phyloP scores from a whole-genome alignment of 2,113 vertebrate species.

The Serilophus lunatus region DNA sequence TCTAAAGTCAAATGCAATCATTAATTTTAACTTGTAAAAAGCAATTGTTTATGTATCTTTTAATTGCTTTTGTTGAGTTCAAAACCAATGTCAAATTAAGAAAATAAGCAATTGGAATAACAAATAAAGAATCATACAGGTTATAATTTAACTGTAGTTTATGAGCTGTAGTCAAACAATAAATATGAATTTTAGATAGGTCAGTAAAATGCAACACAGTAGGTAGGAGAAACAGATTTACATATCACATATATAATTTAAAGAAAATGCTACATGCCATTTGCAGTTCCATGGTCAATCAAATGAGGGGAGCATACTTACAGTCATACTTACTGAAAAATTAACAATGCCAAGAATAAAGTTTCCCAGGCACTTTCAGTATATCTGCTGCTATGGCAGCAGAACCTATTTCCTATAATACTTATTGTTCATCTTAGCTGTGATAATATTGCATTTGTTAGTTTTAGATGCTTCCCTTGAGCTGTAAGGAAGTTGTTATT shows the following conservation, averaged over 20 bases:
- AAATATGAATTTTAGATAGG: neutral
- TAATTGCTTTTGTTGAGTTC: neutral
- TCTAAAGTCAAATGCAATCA: neutral
- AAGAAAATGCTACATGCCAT: neutral
- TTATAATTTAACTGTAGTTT: neutral
- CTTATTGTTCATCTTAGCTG: neutral
- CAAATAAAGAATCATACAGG: neutral
- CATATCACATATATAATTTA: accelerated
- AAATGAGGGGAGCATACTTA: neutral
- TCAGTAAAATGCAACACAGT: neutral
- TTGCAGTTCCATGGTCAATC: neutral
- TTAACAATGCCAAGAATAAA: neutral
- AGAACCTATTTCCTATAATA: neutral
- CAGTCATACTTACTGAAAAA: neutral
- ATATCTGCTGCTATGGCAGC: neutral
- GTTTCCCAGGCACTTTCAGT: neutral
- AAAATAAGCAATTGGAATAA: neutral
- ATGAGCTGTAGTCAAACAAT: neutral
- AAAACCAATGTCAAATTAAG: neutral
- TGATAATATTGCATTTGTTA: neutral
- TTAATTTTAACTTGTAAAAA: neutral
- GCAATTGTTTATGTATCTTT: neutral
- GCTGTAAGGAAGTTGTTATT: neutral
- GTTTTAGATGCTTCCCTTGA: neutral
- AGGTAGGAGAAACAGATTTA: neutral